Percentiles rank a stretch among this genome's conserved stretches.
These are phyloP conservation scores for Hylyphantes graminicola DNA, from an alignment of 1,140 invertebrate genomes.

Conservation along the genomic window DNA sequence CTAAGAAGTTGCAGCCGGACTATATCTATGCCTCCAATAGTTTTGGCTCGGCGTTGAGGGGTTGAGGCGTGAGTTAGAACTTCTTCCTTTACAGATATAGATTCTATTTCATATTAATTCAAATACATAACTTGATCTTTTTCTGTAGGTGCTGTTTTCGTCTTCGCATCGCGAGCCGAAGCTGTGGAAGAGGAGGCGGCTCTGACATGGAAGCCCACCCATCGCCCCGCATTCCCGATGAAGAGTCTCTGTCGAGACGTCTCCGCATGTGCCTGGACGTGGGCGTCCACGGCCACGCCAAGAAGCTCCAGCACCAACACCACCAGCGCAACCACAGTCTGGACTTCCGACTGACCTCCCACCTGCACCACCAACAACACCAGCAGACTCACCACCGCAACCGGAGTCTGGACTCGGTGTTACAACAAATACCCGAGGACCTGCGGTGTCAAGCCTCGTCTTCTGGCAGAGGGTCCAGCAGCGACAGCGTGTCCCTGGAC, in stretches of 20 bases:
- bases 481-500: slow-evolving; percentile 40
- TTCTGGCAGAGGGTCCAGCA: slow-evolving; percentile 1
- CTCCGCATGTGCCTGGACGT: slow-evolving; percentile 51
- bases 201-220: slow-evolving; percentile 44
- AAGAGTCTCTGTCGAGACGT: slow-evolving; percentile 46
- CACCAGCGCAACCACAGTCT: slow-evolving; percentile 82
- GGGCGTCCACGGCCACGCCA: slow-evolving; percentile 43
- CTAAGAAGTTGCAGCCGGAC: too few species aligned
- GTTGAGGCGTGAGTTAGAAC: too few species aligned
- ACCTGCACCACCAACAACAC: slow-evolving; percentile 57
- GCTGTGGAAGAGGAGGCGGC: slow-evolving; percentile 7
- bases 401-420: slow-evolving; percentile 85
- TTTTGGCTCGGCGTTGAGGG: too few species aligned
- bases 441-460: slow-evolving; percentile 26
- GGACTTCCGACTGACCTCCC: slow-evolving; percentile 71
- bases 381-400: slow-evolving; percentile 80
- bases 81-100: too few species aligned
- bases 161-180: background rate
- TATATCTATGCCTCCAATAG: too few species aligned
- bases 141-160: slow-evolving; percentile 9
- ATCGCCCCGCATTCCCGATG: background rate
- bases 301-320: background rate
- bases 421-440: slow-evolving; percentile 62
- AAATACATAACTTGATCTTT: background rate
- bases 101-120: background rate